Conservation (phyloP, 2,888 invertebrate species). For the Eugnorisma glareosa region DNA sequence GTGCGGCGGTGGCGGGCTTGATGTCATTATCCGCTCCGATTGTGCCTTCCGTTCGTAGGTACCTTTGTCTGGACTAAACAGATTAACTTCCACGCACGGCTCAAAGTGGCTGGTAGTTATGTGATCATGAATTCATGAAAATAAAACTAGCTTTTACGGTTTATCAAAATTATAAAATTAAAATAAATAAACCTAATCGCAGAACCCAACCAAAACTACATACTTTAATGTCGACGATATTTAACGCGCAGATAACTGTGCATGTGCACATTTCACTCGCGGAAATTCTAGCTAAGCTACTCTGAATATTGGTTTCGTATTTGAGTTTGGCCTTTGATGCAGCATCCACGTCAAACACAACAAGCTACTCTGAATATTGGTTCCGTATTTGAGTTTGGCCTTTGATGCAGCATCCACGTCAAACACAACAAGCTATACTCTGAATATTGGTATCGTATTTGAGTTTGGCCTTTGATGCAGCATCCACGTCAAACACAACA, state of each 20-base stretch:
- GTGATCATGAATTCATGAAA: background rate
- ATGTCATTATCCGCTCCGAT: slow-evolving; percentile 16
- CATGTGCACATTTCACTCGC: background rate
- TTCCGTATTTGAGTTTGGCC: background rate
- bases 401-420: background rate
- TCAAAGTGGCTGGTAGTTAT: background rate
- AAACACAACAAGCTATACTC: too few relatives aligned
- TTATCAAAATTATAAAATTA: background rate
- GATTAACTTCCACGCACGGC: background rate
- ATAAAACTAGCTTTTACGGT: background rate
- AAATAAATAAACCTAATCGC: background rate
- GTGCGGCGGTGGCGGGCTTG: background rate
- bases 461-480: background rate
- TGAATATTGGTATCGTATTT: background rate
- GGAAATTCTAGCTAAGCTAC: background rate
- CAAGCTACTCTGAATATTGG: too few relatives aligned
- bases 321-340: background rate
- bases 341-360: background rate
- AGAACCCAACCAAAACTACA: background rate
- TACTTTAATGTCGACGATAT: background rate
- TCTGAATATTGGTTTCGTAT: background rate
- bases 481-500: background rate
- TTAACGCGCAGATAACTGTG: background rate
- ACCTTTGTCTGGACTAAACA: background rate
- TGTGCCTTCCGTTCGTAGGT: background rate